Base-by-base conservation (phyloP, 2,113 vertebrate species). In the Gavia stellata region DNA sequence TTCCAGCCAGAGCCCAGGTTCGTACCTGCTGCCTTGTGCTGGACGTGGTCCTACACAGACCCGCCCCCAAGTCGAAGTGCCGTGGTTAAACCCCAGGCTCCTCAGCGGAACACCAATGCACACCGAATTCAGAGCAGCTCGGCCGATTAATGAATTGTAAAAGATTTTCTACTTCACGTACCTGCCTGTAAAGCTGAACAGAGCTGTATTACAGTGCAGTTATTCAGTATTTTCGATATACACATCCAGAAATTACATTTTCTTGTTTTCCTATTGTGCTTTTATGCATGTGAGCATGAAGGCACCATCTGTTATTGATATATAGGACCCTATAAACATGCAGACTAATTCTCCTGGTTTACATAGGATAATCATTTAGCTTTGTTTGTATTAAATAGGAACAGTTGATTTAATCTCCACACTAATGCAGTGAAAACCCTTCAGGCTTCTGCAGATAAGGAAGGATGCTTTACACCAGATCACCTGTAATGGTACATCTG, bases 41-140 rank as follows among this genome's bases (percentile, higher is more conserved):
- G 75, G 61, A 2, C 44, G 26, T 19, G n/a, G 28, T 28, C 47
- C 17, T 6, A n/a, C 44, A 23, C 3, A 1, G 36, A 7, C 33
- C 18, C 11, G 1, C 9, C 36, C 70, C 9, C 12, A 16, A 11
- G 28, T 3, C 0, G 6, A 59, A 13, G 33, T 4, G 16, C 7
- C 1, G 5, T 16, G 2, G 12, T 21, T 38, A 72, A 72, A 29
- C 26, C 31, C 50, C 42, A 25, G 1, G 10, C n/a, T 24, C 56
- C 42, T n/a, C 55, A 12, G 21, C 25, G 2, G 3, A 53, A 31
- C 72, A 13, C 53, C 55, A 45, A 45, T 0, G 5, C 36, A 31
- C 62, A 26, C 17, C 42, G 4, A 14, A 36, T 40, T 47, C 63
- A 10, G 70, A 52, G 40, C 52, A 49, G 86, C 75, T 86, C 75